Base-by-base conservation (phyloP, 2,797 vertebrate genomes). In the Graptemys geographica region DNA sequence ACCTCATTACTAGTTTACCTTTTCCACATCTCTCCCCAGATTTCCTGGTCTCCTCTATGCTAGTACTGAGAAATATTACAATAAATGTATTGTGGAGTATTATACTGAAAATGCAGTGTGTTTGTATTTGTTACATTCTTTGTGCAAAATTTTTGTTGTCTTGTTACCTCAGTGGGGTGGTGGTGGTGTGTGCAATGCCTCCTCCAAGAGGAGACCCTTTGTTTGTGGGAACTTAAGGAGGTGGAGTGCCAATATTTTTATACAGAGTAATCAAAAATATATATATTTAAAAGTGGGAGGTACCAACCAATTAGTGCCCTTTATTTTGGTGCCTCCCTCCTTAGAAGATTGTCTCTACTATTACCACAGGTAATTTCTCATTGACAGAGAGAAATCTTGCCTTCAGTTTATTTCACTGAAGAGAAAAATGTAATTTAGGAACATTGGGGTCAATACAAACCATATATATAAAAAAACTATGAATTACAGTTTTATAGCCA, bases 331-430 rank as follows among this genome's bases (percentile, higher is more conserved):
- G 27, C 72, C 92, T 4, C 41, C 41, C 44, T 86, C 56, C 23
- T 95, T 33, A 28, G 80, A 84, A 94, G 78, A 80, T 88, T 88
- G 78, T 86, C 95, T 92, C 81, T 90, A 8, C 65, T 76, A 51
- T 95, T 82, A 84, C 47, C 51, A 56, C 37, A n/a, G 37, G 87
- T 79, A 94, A 79, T 94, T 95, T 96, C 72, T 93, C 72, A 84
- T 78, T 59, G 47, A 11, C 7, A 87, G 88, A 87, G 81, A 95
- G 96, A 96, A 92, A 93, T 97, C 90, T 90, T 94, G n/a, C 41
- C 96, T 97, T 95, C 49, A 95, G 95, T 95, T 97, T 97, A 93
- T 95, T 98, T 97, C 76, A 69, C 74, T 56, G 65, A 95, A 97
- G 89, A 74, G 86, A 93, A 95, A 96, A 96, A 95, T 88, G 85